Evolutionary conservation across 2,888 invertebrate genomes (phyloP).

Genomic region (Drosophila kokeensis): DNA sequence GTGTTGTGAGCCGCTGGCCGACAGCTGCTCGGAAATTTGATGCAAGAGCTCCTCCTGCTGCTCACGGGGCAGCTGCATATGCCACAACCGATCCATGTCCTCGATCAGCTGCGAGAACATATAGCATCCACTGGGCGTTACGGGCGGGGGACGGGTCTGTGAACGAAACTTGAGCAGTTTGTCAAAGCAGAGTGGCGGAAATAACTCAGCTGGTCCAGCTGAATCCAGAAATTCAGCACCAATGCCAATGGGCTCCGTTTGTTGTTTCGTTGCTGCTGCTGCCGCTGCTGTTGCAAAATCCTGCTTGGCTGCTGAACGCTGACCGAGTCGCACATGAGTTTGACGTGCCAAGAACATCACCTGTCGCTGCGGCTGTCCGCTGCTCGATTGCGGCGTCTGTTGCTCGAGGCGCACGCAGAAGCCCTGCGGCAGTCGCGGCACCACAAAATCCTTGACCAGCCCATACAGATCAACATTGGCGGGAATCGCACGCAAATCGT

Average conservation of each 20-base stretch:
- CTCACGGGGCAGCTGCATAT: constrained; percentile 76
- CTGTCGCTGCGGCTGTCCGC: constrained; percentile 34
- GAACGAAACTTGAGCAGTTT: constrained; percentile 80
- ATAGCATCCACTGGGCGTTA: constrained; percentile 55
- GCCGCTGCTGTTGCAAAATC: not conserved
- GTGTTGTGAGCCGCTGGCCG: constrained; percentile 56
- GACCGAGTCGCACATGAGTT: constrained; percentile 58
- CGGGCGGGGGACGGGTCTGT: constrained; percentile 17
- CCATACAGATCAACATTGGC: constrained; percentile 82
- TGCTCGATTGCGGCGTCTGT: constrained; percentile 45
- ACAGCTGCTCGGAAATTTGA: constrained; percentile 78
- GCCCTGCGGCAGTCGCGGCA: constrained; percentile 84
- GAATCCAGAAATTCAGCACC: constrained; percentile 77
- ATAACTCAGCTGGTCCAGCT: constrained; percentile 81
- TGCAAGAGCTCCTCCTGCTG: constrained; percentile 75
- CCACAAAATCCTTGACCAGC: constrained; percentile 83
- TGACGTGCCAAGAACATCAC: constrained; percentile 79
- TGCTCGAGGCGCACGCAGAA: constrained; percentile 81
- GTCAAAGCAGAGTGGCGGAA: constrained; percentile 78
- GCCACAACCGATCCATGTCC: constrained; percentile 83
- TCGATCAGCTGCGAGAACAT: constrained; percentile 83
- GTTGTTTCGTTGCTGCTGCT: not conserved
- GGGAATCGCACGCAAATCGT: constrained; percentile 83
- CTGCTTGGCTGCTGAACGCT: not conserved
- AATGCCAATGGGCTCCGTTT: constrained; percentile 49